Conservation (phyloP, 2,888 invertebrate species). For the Diarsia brunnea region DNA sequence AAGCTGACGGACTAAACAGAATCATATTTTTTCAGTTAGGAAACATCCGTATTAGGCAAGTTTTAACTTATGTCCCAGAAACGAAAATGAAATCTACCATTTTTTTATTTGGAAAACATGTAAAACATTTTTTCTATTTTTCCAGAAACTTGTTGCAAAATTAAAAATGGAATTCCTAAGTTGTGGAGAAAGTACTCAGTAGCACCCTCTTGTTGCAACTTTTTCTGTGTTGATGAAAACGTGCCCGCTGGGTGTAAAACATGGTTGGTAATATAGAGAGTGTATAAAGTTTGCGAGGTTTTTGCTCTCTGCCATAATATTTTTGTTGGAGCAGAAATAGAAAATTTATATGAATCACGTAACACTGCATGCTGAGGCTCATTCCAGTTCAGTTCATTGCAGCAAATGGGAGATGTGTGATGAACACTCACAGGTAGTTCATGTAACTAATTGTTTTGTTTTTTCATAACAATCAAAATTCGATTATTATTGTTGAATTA, state of each 20-base stretch:
- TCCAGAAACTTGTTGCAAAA: neutral
- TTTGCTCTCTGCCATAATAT: neutral
- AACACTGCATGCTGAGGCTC: no score
- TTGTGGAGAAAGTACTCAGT: neutral
- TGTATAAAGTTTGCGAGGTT: neutral
- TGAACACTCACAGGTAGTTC: neutral
- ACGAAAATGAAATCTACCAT: no score
- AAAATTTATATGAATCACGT: neutral
- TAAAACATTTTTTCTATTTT: no score
- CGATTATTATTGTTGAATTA: neutral
- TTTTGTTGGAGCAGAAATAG: no score
- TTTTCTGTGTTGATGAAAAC: neutral
- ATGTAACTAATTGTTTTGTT: neutral
- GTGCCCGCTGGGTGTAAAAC: neutral
- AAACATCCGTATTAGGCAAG: no score
- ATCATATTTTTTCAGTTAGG: no score
- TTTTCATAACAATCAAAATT: neutral
- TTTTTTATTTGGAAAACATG: no score
- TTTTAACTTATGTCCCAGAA: no score
- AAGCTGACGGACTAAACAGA: no score
- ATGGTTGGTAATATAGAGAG: neutral
- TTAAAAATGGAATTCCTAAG: constrained; percentile 18
- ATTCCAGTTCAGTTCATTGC: neutral
- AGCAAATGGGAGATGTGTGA: neutral
- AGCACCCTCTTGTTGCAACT: neutral